Base-by-base conservation (phyloP, 2,113 vertebrate species). In the Nyctereutes procyonoides region DNA sequence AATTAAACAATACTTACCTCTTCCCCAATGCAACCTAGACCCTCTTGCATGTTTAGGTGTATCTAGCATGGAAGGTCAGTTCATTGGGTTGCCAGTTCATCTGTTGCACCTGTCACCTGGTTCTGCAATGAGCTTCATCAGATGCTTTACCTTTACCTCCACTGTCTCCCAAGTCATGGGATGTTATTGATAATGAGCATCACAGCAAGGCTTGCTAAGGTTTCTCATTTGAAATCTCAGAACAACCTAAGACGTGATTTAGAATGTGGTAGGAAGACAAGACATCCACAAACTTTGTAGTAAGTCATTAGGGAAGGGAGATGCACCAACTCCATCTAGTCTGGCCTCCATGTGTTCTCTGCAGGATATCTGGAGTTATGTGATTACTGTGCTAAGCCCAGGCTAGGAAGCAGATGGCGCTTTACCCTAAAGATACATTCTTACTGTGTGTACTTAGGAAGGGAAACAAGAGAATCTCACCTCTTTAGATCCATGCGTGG, bases 61-160 rank as follows among this genome's bases (percentile, higher is more conserved):
- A 15, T 43, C 48, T 30, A 6, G 12, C 35, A 1, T 1, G 48
- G 26, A 65, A 35, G 28, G 8, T 16, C 35, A 16, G 7, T 20
- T 55, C 13, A 6, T 55, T 53, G 38, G 22, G 24, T 38, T 35
- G 53, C 30, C 15, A 20, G 14, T 6, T 35, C 3, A 26, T 69
- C 2, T 69, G 17, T 8, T 35, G 32, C 2, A 26, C 38, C 8
- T 5, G 3, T 8, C 9, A 0, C 56, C 71, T 35, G 20, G 4
- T 17, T 32, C 28, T n/a, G 51, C 56, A 32, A 0, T 16, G 2
- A 8, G 0, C 22, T 32, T 83, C 4, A 2, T 43, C 12, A 20
- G 32, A 16, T 12, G 0, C 12, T 90, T 85, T 76, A 11, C 11
- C 13, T 80, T 63, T 8, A 26, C 5, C 22, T 51, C 17, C n/a